Evolutionary conservation across 2,113 vertebrate genomes (phyloP), one percentile per base, ranked within the genome.

Genomic region (Chinchilla lanigera): DNA sequence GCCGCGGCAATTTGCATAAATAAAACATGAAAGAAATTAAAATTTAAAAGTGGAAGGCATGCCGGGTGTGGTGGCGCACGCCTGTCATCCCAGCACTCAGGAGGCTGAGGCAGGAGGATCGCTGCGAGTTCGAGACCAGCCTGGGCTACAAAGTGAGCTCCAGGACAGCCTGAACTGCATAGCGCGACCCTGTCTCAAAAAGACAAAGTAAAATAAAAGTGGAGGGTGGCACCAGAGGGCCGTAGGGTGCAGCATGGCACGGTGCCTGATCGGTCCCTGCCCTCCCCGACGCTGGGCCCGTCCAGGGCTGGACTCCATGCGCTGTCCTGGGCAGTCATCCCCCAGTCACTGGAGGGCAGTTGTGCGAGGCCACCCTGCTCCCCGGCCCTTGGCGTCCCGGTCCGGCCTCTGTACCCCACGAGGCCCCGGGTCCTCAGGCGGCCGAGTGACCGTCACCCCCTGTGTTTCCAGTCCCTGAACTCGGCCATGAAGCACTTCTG

Each of bases 401-500:
- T 50, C 47, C 47, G 9, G 47, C 47, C 47, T 50, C 47, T 50
- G 47, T 50, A 50, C 47, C 47, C 60, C 60, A 28, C 8, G 1
- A 2, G 26, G 60, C 26, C 3, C 26, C 3, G 60, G 26, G 60
- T 63, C 60, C 67, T n/a, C 17, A 2, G 67, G 35, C 17, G 10
- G 60, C 67, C 60, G 17, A 56, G 26, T 91, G 26, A 95, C 20
- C 26, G 3, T 4, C 12, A 0, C 60, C 56, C 7, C 33, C 33
- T 38, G 19, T 3, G 4, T 82, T n/a, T 44, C 16, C 96, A 99
- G 99, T 98, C 98, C 0, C 96, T 99, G 24, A 93, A 96, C 80
- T 98, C 98, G 1, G 98, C 99, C 3, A 97, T 99, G 98, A 99
- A 99, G 97, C 95, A 98, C 30, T 98, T 99, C 38, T 99, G 99